phyloP scores from a whole-genome alignment of 2,888 invertebrate species.

The Lottia gigantea region DNA sequence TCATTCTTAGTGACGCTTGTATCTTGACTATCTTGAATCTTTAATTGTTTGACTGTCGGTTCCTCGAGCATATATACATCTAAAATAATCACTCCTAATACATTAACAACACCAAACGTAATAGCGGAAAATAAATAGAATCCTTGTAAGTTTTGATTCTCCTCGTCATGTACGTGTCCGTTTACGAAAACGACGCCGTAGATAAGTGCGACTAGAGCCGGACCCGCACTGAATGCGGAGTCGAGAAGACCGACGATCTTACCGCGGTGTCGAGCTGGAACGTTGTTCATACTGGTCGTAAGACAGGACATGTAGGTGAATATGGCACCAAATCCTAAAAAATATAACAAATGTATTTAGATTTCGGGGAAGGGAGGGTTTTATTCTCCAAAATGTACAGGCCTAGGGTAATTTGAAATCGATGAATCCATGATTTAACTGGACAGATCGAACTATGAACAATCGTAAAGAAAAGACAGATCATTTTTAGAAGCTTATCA shows the following conservation, averaged over 20 bases:
- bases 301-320: conserved; percentile 53
- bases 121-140: conserved; percentile 48
- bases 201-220: conserved; percentile 44
- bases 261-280: conserved; percentile 47
- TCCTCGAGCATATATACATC: conserved; percentile 30
- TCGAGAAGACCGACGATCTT: conserved; percentile 50
- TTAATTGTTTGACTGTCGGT: conserved; percentile 10
- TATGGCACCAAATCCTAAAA: conserved; percentile 50
- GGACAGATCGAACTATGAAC: no score
- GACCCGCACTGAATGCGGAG: conserved; percentile 53
- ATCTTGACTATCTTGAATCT: background rate
- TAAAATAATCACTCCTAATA: conserved; percentile 40
- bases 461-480: no score
- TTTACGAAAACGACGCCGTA: conserved; percentile 43
- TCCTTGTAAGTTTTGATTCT: conserved; percentile 49
- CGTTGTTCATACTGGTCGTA: conserved; percentile 44
- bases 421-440: no score
- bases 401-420: no score
- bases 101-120: conserved; percentile 37
- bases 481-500: no score
- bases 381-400: no score
- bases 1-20: conserved; percentile 11
- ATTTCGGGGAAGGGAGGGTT: no score
- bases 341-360: background rate
- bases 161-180: conserved; percentile 42